These are phyloP conservation scores for Tetragonula carbonaria DNA, from an alignment of 2,888 invertebrate species.

Conservation along the genomic window DNA sequence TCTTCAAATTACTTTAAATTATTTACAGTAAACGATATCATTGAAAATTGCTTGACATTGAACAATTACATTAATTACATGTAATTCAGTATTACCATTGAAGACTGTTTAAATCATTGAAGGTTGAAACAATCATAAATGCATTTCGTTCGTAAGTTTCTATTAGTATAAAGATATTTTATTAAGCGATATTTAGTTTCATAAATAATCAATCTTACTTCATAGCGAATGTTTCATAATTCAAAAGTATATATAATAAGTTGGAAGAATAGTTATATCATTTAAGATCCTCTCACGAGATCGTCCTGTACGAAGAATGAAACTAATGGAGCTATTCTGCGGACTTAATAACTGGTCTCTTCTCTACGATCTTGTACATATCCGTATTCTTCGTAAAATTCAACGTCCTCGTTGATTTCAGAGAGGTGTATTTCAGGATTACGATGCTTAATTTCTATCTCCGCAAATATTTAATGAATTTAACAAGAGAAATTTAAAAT, in stretches of 20 bases:
- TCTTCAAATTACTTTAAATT: neutral
- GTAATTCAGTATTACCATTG: neutral
- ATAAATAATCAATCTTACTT: neutral
- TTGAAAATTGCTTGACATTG: no score
- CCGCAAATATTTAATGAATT: neutral
- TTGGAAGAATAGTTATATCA: neutral
- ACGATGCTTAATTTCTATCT: neutral
- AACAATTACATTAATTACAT: no score
- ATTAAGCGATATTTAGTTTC: neutral
- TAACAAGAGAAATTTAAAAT: neutral
- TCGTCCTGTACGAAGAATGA: neutral
- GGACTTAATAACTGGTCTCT: neutral
- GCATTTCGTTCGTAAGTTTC: neutral
- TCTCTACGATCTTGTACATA: neutral
- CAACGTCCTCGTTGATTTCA: neutral
- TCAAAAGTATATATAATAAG: neutral
- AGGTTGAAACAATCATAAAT: neutral
- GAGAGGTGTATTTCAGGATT: neutral
- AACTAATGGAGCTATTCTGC: neutral
- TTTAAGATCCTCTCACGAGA: conserved; percentile 11
- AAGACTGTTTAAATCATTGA: neutral
- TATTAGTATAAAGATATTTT: neutral
- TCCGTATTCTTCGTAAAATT: neutral
- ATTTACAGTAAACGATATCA: neutral
- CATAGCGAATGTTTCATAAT: neutral